These are phyloP conservation scores for Lichenostomus cassidix DNA, from an alignment of 2,113 vertebrate genomes.

Conservation along the genomic window DNA sequence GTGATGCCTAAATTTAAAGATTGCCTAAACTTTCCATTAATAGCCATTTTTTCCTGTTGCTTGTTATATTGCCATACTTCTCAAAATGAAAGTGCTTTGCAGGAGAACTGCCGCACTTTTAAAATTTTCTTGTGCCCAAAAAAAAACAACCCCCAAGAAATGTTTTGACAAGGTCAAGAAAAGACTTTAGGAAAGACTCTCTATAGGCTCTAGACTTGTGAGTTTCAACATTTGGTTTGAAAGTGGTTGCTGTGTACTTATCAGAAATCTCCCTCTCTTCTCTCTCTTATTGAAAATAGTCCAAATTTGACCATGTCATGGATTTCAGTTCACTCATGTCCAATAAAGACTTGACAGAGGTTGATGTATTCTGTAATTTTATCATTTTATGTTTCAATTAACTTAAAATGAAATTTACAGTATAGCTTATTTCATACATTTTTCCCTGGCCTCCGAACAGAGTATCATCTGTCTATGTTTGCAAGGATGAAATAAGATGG, in stretches of 20 bases:
- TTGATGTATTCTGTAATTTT: background rate
- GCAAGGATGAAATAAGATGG: background rate
- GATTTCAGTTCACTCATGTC: background rate
- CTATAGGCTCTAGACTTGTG: background rate
- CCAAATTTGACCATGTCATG: background rate
- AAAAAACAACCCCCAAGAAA: background rate
- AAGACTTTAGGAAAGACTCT: background rate
- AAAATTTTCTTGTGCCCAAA: background rate
- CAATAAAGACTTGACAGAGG: background rate
- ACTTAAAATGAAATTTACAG: constrained; percentile 10
- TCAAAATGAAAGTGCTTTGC: background rate
- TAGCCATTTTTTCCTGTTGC: background rate
- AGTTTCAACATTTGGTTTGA: background rate
- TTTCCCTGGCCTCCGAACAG: background rate
- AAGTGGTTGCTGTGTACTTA: background rate
- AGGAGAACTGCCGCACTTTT: background rate
- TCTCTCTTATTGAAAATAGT: background rate
- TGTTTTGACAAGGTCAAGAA: background rate
- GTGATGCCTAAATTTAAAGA: background rate
- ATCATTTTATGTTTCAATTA: constrained; percentile 38
- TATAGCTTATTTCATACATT: background rate
- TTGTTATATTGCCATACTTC: background rate
- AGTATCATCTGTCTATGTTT: background rate
- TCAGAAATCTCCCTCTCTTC: background rate
- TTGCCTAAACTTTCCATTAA: background rate